These are phyloP conservation scores for Chloroceryle aenea DNA, from an alignment of 2,113 vertebrate species.

Conservation along the genomic window DNA sequence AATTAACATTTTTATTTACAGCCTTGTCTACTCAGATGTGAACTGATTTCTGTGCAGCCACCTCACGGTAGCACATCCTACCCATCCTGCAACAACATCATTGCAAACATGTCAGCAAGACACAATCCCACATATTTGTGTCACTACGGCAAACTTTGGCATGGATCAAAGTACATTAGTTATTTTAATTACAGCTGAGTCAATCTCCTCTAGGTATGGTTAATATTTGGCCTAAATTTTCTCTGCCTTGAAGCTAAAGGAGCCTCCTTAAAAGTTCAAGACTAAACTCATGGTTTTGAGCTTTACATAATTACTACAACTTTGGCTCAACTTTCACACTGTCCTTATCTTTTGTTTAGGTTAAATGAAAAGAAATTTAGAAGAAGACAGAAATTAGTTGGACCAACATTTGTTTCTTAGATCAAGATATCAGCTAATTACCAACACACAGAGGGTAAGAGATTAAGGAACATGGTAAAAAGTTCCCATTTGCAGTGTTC, in stretches of 20 bases:
- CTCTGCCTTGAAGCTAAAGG: not conserved
- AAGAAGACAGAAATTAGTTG: not conserved
- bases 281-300: not conserved
- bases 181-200: slow-evolving; percentile 61
- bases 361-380: not conserved
- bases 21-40: not conserved
- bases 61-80: slow-evolving; percentile 35
- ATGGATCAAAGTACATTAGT: slow-evolving; percentile 25
- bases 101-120: slow-evolving; percentile 16
- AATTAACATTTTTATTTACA: slow-evolving; percentile 35
- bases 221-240: slow-evolving; percentile 25
- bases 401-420: not conserved
- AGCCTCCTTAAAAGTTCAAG: not conserved
- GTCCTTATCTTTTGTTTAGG: not conserved
- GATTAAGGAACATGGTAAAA: not conserved
- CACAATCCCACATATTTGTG: slow-evolving; percentile 45
- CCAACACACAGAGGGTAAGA: not conserved
- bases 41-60: not conserved
- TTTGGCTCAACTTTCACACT: not conserved
- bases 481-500: not conserved
- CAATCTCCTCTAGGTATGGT: slow-evolving; percentile 31
- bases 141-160: slow-evolving; percentile 10
- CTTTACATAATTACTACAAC: not conserved
- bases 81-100: slow-evolving; percentile 39
- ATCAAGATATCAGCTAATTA: not conserved